Evolutionary conservation across 1,140 invertebrate species (phyloP).

Genomic region (Zaprionus ghesquierei): DNA sequence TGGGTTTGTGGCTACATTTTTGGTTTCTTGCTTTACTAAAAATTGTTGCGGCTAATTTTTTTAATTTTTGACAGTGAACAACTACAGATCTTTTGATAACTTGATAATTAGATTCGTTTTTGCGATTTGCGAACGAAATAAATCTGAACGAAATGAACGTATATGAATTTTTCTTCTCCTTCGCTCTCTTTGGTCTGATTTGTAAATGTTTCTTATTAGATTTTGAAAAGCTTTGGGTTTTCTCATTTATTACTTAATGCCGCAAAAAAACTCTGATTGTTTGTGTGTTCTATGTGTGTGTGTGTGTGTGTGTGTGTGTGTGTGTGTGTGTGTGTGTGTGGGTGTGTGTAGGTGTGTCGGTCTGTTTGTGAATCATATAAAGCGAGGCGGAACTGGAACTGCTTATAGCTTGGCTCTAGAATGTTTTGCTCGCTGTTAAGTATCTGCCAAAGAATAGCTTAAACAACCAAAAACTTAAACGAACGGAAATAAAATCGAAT

Average conservation of each 20-base stretch:
- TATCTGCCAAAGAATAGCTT: slow-evolving; percentile 7
- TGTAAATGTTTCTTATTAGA: slow-evolving; percentile 35
- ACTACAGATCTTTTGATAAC: slow-evolving; percentile 34
- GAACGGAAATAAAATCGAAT: slow-evolving; percentile 21
- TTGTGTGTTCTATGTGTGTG: slow-evolving; percentile 30
- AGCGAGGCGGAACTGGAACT: slow-evolving; percentile 26
- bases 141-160: slow-evolving; percentile 61
- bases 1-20: slow-evolving; percentile 49
- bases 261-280: slow-evolving; percentile 60
- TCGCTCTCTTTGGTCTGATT: slow-evolving; percentile 75
- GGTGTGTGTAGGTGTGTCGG: slow-evolving; percentile 21
- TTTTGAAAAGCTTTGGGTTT: slow-evolving; percentile 55
- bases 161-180: slow-evolving; percentile 77
- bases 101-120: slow-evolving; percentile 29
- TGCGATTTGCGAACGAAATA: slow-evolving; percentile 59
- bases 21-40: slow-evolving; percentile 47
- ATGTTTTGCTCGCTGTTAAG: slow-evolving; percentile 6
- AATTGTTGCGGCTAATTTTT: slow-evolving; percentile 66
- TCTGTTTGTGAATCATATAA: slow-evolving; percentile 24
- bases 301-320: slow-evolving; percentile 32
- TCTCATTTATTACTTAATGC: slow-evolving; percentile 55
- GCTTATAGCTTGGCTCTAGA: slow-evolving; percentile 18
- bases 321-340: slow-evolving; percentile 24
- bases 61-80: slow-evolving; percentile 42
- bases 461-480: slow-evolving; percentile 3